A percentile compares a stretch with the other conserved stretches of the same genome.
These are phyloP conservation scores for Drosophila subquinaria DNA, from an alignment of 2,888 invertebrate species.

Conservation along the genomic window DNA sequence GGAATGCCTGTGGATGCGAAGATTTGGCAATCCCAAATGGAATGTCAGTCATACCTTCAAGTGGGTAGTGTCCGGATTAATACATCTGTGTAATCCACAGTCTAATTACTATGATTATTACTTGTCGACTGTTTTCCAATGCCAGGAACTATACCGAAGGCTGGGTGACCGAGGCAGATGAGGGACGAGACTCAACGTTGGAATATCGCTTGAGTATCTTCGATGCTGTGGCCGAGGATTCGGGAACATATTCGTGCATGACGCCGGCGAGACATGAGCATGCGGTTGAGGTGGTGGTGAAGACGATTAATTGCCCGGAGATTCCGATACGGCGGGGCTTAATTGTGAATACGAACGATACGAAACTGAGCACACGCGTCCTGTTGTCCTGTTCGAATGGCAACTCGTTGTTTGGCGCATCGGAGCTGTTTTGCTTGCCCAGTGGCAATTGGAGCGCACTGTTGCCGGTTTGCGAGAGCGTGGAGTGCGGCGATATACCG, in stretches of 20 bases:
- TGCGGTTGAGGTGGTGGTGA: slow-evolving; percentile 92
- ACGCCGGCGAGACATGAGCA: slow-evolving; percentile 94
- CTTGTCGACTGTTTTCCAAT: background rate
- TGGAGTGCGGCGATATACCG: slow-evolving; percentile 92
- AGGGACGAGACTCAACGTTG: slow-evolving; percentile 91
- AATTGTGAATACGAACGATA: slow-evolving; percentile 90
- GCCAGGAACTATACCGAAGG: slow-evolving; percentile 90
- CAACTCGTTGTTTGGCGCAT: slow-evolving; percentile 92
- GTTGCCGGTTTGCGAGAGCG: slow-evolving; percentile 93
- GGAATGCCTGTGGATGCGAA: slow-evolving; percentile 95
- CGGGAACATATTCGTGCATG: slow-evolving; percentile 93
- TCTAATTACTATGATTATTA: background rate
- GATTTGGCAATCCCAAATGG: slow-evolving; percentile 95
- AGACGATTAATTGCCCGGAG: slow-evolving; percentile 92
- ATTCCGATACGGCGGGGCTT: slow-evolving; percentile 91
- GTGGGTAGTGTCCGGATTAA: slow-evolving; percentile 56
- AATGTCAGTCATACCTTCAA: slow-evolving; percentile 89
- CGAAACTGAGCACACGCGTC: slow-evolving; percentile 91
- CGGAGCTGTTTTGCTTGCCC: slow-evolving; percentile 91
- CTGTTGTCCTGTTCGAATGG: slow-evolving; percentile 92
- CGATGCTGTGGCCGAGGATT: slow-evolving; percentile 93
- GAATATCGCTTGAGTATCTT: slow-evolving; percentile 93
- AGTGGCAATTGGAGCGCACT: slow-evolving; percentile 95
- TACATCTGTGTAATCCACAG: background rate
- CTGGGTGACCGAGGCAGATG: slow-evolving; percentile 90